Evolutionary conservation across 2,113 vertebrate genomes (phyloP), one percentile per base, ranked within the genome.

Genomic region (Numida meleagris): DNA sequence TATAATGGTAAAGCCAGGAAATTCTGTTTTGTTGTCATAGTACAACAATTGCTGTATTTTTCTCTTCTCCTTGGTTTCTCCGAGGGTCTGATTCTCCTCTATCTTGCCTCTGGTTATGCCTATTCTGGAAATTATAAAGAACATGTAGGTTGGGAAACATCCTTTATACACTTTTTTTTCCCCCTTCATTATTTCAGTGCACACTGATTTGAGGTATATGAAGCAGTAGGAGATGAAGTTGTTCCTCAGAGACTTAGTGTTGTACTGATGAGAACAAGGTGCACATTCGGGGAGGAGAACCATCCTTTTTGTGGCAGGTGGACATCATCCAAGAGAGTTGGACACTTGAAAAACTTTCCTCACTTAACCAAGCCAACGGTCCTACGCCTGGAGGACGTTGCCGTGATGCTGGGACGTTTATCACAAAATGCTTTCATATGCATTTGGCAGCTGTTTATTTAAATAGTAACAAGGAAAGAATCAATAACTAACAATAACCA

Each of bases 141-240:
- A 5, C 4, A 5, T 3, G 14, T 53, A 67, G 34, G 20, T 7
- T 81, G 81, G 40, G 50, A 83, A 93, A 34, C 10, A 66, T 7
- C 5, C 14, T 61, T 63, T 58, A n/a, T n/a, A n/a, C n/a, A n/a
- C n/a, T 50, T 23, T 59, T 34, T 20, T 3, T 29, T 6, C 15
- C 9, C 15, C 7, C 48, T 5, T 5, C 4, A 40, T 23, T 4
- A 57, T n/a, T 27, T 77, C 33, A 72, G 23, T 40, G 58, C 25
- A 34, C 19, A 8, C 8, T 15, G 46, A 4, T 0, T 75, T 1
- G 3, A 63, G 33, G 29, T 42, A 6, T 20, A 10, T 40, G 63
- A 75, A 78, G 33, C 46, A 36, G 46, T 3, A 78, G 43, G 23
- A 86, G 25, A 5, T 62, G 9, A 62, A 88, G 3, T 81, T 75